Conservation (phyloP, 2,888 invertebrate species). For the Dexiosoma caninum region DNA sequence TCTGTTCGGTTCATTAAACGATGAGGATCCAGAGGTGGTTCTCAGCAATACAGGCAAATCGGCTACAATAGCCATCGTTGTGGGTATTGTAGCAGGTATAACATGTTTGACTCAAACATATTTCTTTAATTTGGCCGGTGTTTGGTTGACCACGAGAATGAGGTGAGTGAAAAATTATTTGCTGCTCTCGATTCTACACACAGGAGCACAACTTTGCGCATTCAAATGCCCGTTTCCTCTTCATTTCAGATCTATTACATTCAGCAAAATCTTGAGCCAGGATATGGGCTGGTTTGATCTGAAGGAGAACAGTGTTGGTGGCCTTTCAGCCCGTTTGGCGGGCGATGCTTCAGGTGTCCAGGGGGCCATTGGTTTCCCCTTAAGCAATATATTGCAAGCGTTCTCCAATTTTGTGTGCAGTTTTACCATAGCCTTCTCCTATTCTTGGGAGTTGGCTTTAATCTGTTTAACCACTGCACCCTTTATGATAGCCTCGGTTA, state of each 20-base stretch:
- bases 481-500: conserved; percentile 83
- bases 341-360: conserved; percentile 86
- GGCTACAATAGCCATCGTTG: conserved; percentile 82
- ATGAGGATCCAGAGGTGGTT: conserved; percentile 80
- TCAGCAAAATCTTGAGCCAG: conserved; percentile 83
- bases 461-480: conserved; percentile 84
- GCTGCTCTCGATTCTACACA: too few species aligned
- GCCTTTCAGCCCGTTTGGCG: conserved; percentile 83
- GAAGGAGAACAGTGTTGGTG: conserved; percentile 83
- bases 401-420: conserved; percentile 83
- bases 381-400: conserved; percentile 85
- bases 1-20: conserved; percentile 84
- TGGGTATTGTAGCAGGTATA: conserved; percentile 83
- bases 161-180: conserved; percentile 34
- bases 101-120: conserved; percentile 85
- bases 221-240: neutral
- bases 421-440: conserved; percentile 81
- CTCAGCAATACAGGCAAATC: conserved; percentile 81
- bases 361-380: conserved; percentile 85
- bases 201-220: too few species aligned
- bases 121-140: conserved; percentile 87
- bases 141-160: conserved; percentile 84
- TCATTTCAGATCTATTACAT: conserved; percentile 78
- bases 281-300: conserved; percentile 85
- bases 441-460: conserved; percentile 85